These are phyloP conservation scores for Stenoptilia bipunctidactyla DNA, from an alignment of 2,888 invertebrate species.

Conservation along the genomic window DNA sequence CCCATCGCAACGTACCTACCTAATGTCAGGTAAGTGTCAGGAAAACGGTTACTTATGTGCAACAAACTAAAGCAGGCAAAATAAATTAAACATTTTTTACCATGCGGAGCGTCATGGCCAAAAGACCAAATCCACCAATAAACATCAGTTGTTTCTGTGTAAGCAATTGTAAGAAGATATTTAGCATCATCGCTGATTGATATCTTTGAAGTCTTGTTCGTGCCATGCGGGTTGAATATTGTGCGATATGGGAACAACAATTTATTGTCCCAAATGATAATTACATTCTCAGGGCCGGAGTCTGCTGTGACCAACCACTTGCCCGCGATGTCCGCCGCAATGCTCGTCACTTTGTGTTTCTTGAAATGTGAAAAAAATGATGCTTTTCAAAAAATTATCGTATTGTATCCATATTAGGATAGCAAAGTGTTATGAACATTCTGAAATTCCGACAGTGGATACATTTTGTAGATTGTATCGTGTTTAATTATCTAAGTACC, in stretches of 20 bases:
- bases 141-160: constrained; percentile 47
- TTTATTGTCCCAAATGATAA: constrained; percentile 72
- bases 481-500: too few relatives aligned
- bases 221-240: constrained; percentile 64
- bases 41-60: too few relatives aligned
- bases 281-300: constrained; percentile 62
- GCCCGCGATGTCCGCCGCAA: constrained; percentile 62
- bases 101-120: constrained; percentile 62
- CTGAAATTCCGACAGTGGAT: too few relatives aligned
- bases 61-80: too few relatives aligned
- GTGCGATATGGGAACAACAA: constrained; percentile 63
- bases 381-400: too few relatives aligned
- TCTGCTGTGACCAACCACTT: constrained; percentile 73
- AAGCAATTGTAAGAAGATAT: constrained; percentile 68
- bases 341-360: constrained; percentile 61
- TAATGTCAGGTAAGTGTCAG: too few relatives aligned
- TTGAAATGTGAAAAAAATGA: too few relatives aligned
- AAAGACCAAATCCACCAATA: constrained; percentile 76
- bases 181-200: constrained; percentile 69
- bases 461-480: too few relatives aligned
- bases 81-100: constrained; percentile 44
- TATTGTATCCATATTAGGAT: too few relatives aligned
- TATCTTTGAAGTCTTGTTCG: constrained; percentile 37
- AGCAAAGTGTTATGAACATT: too few relatives aligned
- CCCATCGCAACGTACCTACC: too few relatives aligned